Evolutionary conservation across 2,797 vertebrate genomes (phyloP).

Genomic region (Rallus crepitans): DNA sequence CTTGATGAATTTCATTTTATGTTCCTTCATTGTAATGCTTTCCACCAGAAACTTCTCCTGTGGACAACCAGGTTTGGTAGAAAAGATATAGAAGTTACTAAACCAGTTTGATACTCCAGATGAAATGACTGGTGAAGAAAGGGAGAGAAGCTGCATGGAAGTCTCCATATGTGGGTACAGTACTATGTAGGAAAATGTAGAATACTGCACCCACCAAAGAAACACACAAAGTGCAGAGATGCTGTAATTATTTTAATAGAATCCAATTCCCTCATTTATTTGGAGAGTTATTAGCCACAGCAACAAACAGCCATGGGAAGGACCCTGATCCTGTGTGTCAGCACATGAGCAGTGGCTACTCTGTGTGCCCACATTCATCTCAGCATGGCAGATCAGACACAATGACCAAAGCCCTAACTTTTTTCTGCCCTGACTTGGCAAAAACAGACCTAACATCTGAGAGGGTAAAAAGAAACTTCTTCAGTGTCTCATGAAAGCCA

Average conservation of each 20-base stretch:
- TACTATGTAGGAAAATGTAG: background rate
- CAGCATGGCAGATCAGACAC: background rate
- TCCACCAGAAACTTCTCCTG: background rate
- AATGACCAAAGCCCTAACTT: background rate
- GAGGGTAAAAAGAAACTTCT: background rate
- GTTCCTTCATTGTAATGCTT: background rate
- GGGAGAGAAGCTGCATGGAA: accelerated
- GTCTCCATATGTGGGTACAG: background rate
- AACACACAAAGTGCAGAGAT: background rate
- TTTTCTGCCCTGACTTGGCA: background rate
- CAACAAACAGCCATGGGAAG: background rate
- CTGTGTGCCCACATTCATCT: background rate
- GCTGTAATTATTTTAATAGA: background rate
- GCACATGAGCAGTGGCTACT: background rate
- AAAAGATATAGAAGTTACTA: background rate
- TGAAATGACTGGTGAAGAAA: background rate
- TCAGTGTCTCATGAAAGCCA: accelerated
- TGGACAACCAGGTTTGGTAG: background rate
- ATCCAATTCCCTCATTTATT: background rate
- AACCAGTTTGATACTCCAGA: background rate
- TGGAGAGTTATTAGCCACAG: background rate
- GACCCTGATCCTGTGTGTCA: background rate
- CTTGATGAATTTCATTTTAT: accelerated
- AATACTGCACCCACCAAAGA: background rate
- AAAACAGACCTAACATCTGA: background rate